Conservation (phyloP, 2,113 vertebrate genomes). For the Circaetus gallicus region DNA sequence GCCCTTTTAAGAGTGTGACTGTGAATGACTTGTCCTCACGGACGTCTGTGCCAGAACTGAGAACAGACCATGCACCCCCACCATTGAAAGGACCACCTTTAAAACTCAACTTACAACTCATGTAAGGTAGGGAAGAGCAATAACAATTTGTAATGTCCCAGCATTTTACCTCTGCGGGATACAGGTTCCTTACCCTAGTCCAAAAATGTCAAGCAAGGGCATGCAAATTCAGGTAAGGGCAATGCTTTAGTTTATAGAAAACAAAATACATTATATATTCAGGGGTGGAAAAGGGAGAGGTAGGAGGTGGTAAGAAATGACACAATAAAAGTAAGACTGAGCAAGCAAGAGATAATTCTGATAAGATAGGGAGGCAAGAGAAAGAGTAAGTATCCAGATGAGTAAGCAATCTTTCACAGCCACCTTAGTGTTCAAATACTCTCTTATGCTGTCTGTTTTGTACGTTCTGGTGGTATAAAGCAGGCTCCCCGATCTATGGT, state of each 20-base stretch:
- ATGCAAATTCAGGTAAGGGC: not conserved
- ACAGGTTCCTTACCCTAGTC: not conserved
- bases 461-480: not conserved
- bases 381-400: not conserved
- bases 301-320: not conserved
- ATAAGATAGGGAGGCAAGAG: not conserved
- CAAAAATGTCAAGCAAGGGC: not conserved
- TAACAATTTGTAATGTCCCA: not conserved
- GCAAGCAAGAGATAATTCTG: not conserved
- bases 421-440: not conserved
- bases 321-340: not conserved
- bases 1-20: not conserved
- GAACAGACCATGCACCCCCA: not conserved
- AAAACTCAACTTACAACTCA: not conserved
- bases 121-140: not conserved
- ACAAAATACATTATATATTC: not conserved
- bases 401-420: not conserved
- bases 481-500: not conserved
- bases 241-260: not conserved
- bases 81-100: not conserved
- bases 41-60: not conserved
- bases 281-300: not conserved
- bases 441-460: not conserved
- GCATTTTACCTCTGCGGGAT: not conserved
- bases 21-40: not conserved